Percentiles rank a stretch among this genome's conserved stretches.
These are phyloP conservation scores for Pachycephus smyrnensis DNA, from an alignment of 2,888 invertebrate genomes.

Conservation along the genomic window DNA sequence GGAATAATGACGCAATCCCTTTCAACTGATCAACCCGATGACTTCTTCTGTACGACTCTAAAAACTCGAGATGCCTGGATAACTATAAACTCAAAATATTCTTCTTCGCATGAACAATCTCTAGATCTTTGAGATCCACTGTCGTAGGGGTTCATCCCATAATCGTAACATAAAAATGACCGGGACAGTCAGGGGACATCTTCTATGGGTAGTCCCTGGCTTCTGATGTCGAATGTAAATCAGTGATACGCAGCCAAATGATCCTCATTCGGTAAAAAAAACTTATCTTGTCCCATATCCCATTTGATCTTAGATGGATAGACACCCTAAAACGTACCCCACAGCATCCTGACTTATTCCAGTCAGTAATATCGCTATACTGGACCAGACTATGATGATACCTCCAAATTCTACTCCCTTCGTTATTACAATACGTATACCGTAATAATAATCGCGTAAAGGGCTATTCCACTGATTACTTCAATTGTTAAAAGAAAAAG, in stretches of 20 bases:
- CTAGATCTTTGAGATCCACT: not conserved
- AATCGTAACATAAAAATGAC: not conserved
- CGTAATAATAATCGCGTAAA: not conserved
- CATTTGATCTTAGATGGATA: not conserved
- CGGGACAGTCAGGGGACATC: not conserved
- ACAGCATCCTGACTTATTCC: not conserved
- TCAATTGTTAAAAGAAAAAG: not conserved
- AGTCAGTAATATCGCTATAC: not conserved
- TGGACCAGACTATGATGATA: not conserved
- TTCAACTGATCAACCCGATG: not conserved
- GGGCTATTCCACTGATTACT: not conserved
- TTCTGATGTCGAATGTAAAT: conserved; percentile 41
- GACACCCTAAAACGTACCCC: not conserved
- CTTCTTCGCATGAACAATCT: not conserved
- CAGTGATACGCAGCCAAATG: conserved; percentile 39
- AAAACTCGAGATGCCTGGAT: not conserved
- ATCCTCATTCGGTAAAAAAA: conserved; percentile 33
- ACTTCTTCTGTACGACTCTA: not conserved
- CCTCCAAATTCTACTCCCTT: not conserved
- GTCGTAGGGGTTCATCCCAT: not conserved
- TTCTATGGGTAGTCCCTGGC: not conserved
- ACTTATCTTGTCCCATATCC: not conserved
- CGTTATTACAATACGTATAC: not conserved
- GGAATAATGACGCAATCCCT: not conserved
- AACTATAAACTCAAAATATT: not conserved